phyloP scores from a whole-genome alignment of 2,888 invertebrate species.

The Argyresthia goedartella region DNA sequence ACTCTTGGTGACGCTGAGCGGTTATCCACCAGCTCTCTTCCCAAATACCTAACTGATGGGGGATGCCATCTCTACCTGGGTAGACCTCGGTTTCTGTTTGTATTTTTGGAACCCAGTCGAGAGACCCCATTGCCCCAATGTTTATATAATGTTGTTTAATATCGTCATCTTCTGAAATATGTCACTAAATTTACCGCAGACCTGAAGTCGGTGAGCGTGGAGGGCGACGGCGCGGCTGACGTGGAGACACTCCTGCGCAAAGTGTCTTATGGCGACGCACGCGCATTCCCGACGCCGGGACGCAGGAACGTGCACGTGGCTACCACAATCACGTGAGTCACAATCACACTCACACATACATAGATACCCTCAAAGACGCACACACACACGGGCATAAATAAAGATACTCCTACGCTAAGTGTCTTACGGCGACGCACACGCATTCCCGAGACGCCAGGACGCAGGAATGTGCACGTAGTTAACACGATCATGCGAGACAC shows the following conservation, averaged over 20 bases:
- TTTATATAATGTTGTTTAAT: too few species aligned
- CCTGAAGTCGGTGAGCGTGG: conserved; percentile 90
- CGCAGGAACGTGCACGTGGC: conserved; percentile 86
- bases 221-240: conserved; percentile 91
- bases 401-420: conserved; percentile 87
- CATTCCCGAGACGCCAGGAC: conserved; percentile 95
- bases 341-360: background rate
- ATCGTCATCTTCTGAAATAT: too few species aligned
- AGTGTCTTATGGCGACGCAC: conserved; percentile 92
- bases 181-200: conserved; percentile 46
- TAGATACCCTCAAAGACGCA: too few species aligned
- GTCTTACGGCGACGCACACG: conserved; percentile 91
- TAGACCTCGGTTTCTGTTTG: too few species aligned
- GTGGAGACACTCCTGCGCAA: conserved; percentile 88
- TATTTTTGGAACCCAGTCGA: too few species aligned
- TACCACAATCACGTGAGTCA: conserved; percentile 80
- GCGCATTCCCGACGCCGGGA: conserved; percentile 95
- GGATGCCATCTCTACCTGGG: too few species aligned
- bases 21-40: too few species aligned
- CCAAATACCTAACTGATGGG: too few species aligned
- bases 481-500: conserved; percentile 80
- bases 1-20: too few species aligned
- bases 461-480: conserved; percentile 86
- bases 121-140: too few species aligned
- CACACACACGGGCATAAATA: too few species aligned